Percentiles rank a stretch among this genome's conserved stretches.
phyloP scores from a whole-genome alignment of 1,140 invertebrate genomes.

The Spodoptera frugiperda region DNA sequence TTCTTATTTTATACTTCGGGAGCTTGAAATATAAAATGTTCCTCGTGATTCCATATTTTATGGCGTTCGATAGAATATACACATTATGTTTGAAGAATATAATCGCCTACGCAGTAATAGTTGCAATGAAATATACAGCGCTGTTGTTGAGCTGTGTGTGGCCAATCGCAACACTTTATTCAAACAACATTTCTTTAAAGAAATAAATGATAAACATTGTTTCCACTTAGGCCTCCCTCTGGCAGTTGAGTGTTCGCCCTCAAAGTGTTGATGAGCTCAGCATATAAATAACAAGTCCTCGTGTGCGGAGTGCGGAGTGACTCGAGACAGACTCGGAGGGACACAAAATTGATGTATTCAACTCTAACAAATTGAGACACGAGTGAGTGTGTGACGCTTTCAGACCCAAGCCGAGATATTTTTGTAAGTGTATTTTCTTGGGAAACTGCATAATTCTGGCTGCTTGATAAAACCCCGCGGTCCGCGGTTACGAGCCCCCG shows the following conservation, averaged over 20 bases:
- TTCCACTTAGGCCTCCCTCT: too few relatives aligned
- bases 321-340: too few relatives aligned
- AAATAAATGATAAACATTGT: too few relatives aligned
- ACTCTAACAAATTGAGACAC: not conserved
- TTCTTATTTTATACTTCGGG: conserved; percentile 1
- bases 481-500: not conserved
- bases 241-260: not conserved
- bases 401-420: too few relatives aligned
- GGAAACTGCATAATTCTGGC: not conserved
- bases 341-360: not conserved
- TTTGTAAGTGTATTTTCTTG: not conserved
- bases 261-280: conserved; percentile 4
- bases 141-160: not conserved
- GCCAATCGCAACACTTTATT: not conserved
- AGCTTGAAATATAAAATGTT: conserved; percentile 8
- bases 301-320: too few relatives aligned
- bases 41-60: not conserved
- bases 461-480: not conserved
- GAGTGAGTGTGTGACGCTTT: not conserved
- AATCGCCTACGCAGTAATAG: not conserved
- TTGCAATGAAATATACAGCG: not conserved
- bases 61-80: not conserved
- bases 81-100: not conserved
- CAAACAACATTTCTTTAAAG: too few relatives aligned
- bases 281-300: not conserved